Evolutionary conservation across 2,888 invertebrate species (phyloP).

Genomic region (Tachystola acroxantha): DNA sequence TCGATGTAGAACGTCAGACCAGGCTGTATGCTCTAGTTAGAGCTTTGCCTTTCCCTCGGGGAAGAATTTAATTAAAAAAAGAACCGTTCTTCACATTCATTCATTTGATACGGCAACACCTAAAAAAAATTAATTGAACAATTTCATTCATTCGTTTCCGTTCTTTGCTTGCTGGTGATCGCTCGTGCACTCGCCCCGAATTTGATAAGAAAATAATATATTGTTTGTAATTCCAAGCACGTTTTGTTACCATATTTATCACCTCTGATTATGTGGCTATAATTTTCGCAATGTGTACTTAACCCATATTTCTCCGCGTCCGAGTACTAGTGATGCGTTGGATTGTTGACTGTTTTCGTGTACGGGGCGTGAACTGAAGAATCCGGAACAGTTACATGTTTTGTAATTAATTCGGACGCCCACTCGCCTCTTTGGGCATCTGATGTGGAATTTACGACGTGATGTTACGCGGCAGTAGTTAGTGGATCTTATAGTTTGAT

Average conservation of each 20-base stretch:
- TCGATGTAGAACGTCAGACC: too few relatives aligned
- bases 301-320: slow-evolving; percentile 15
- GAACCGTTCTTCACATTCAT: too few relatives aligned
- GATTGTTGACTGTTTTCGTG: slow-evolving; percentile 28
- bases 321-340: slow-evolving; percentile 26
- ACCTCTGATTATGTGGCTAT: slow-evolving; percentile 31
- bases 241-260: slow-evolving; percentile 37
- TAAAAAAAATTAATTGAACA: too few relatives aligned
- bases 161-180: slow-evolving; percentile 11
- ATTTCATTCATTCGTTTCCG: too few relatives aligned
- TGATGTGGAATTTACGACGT: slow-evolving; percentile 32
- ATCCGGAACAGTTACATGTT: slow-evolving; percentile 52
- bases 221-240: slow-evolving; percentile 45
- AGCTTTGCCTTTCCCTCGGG: too few relatives aligned
- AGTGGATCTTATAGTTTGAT: slow-evolving; percentile 10
- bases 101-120: too few relatives aligned
- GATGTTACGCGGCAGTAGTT: slow-evolving; percentile 34
- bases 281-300: slow-evolving; percentile 26
- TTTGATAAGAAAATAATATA: slow-evolving; percentile 44
- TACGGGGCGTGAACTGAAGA: slow-evolving; percentile 38
- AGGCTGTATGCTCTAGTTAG: too few relatives aligned
- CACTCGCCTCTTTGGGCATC: slow-evolving; percentile 33
- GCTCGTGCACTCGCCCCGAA: slow-evolving; percentile 41
- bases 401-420: slow-evolving; percentile 62
- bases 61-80: too few relatives aligned